Evolutionary conservation across 2,888 invertebrate genomes (phyloP).

Genomic region (Spisula subtruncata): DNA sequence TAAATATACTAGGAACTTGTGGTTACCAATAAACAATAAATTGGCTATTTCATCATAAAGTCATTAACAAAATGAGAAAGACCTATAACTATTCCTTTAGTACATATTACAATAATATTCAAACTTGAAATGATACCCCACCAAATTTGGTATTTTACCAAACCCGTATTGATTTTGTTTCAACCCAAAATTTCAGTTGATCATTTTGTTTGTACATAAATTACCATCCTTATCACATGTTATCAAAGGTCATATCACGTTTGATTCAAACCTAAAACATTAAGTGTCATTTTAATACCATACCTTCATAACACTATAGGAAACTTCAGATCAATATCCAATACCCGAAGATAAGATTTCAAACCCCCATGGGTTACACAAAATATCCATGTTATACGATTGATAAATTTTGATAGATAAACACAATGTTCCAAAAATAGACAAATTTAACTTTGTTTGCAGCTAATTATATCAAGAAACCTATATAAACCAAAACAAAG

Average conservation of each 20-base stretch:
- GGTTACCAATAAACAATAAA: no score
- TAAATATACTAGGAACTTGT: no score
- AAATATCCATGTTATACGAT: neutral
- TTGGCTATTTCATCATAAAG: no score
- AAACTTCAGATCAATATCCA: constrained; percentile 23
- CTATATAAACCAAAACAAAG: neutral
- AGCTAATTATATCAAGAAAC: neutral
- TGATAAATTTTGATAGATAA: neutral
- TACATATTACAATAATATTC: no score
- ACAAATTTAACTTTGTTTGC: neutral
- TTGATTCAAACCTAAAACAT: constrained; percentile 12
- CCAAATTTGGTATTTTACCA: neutral
- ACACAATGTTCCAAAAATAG: neutral
- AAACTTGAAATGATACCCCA: neutral
- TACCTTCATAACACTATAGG: neutral
- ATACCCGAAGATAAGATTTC: constrained; percentile 14
- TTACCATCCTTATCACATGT: constrained; percentile 1
- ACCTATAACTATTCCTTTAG: no score
- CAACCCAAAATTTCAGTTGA: neutral
- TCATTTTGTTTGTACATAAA: constrained; percentile 10
- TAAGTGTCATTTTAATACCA: constrained; percentile 13
- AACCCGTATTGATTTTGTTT: constrained; percentile 21
- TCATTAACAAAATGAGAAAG: no score
- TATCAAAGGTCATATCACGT: neutral
- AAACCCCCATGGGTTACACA: neutral